Evolutionary conservation across 2,888 invertebrate species (phyloP).

Genomic region (Campaea margaritaria): DNA sequence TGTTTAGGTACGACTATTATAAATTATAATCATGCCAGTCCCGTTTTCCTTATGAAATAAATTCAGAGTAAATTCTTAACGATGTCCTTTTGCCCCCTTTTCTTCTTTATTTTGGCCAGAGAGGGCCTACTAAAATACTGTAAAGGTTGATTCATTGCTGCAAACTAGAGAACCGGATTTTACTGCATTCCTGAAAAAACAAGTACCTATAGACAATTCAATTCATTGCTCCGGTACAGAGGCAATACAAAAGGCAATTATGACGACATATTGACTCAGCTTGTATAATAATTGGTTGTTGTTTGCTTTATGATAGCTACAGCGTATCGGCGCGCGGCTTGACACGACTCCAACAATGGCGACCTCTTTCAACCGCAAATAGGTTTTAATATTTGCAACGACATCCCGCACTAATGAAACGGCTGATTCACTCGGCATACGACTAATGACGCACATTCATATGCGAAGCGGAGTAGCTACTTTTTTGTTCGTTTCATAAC

Average conservation of each 20-base stretch:
- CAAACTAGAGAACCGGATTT: slow-evolving; percentile 57
- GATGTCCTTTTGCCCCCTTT: slow-evolving; percentile 46
- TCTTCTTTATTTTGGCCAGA: slow-evolving; percentile 45
- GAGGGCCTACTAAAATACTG: slow-evolving; percentile 18
- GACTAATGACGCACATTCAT: slow-evolving; percentile 51
- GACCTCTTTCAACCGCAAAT: slow-evolving; percentile 50
- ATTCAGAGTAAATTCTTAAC: slow-evolving; percentile 50
- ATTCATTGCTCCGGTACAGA: slow-evolving; percentile 51
- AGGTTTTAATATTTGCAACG: slow-evolving; percentile 61
- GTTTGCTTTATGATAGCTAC: slow-evolving; percentile 64
- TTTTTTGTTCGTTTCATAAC: slow-evolving; percentile 25
- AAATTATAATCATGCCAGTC: slow-evolving; percentile 50
- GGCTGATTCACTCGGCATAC: slow-evolving; percentile 47
- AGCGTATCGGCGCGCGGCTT: slow-evolving; percentile 53
- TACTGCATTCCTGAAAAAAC: slow-evolving; percentile 51
- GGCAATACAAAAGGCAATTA: slow-evolving; percentile 67
- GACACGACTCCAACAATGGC: slow-evolving; percentile 57
- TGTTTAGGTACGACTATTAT: slow-evolving; percentile 49
- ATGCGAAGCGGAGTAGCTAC: slow-evolving; percentile 43
- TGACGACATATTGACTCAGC: slow-evolving; percentile 68
- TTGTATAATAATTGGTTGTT: slow-evolving; percentile 35
- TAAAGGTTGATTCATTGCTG: slow-evolving; percentile 57
- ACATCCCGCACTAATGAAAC: slow-evolving; percentile 61
- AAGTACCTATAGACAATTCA: slow-evolving; percentile 57
- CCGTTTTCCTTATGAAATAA: slow-evolving; percentile 53